These are phyloP conservation scores for Liparis tanakae DNA, from an alignment of 2,797 vertebrate genomes.

Conservation along the genomic window DNA sequence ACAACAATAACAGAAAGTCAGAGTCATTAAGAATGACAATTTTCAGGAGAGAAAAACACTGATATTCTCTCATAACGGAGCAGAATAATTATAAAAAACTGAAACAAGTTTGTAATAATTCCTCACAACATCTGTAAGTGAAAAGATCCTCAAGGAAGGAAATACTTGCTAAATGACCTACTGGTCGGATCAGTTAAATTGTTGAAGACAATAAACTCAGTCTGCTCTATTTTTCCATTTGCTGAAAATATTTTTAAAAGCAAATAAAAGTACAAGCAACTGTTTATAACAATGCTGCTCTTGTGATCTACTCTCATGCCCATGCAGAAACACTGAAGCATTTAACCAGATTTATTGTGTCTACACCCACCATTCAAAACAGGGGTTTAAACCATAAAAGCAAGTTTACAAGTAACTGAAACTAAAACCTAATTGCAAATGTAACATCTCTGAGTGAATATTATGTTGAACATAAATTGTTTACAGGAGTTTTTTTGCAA, in stretches of 20 bases:
- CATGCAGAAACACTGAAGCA: background rate
- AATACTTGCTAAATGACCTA: background rate
- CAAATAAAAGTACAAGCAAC: background rate
- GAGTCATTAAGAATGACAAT: background rate
- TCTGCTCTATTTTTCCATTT: background rate
- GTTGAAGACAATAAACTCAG: background rate
- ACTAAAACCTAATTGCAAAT: slow-evolving; percentile 26
- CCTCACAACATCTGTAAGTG: background rate
- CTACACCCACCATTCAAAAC: background rate
- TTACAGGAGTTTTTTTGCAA: slow-evolving; percentile 37
- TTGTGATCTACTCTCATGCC: background rate
- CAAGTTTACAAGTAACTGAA: slow-evolving; percentile 10
- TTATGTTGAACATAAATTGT: background rate
- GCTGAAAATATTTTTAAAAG: background rate
- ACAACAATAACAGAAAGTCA: slow-evolving; percentile 12
- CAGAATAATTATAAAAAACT: background rate
- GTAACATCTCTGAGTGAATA: background rate
- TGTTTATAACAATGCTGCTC: background rate
- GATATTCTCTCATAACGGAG: background rate
- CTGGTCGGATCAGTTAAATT: background rate
- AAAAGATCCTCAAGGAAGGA: background rate
- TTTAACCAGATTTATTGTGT: background rate
- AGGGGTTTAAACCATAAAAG: background rate
- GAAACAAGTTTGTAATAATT: background rate
- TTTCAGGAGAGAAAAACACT: background rate